Base-by-base conservation (phyloP, 2,797 vertebrate species). In the Antennarius maculatus region DNA sequence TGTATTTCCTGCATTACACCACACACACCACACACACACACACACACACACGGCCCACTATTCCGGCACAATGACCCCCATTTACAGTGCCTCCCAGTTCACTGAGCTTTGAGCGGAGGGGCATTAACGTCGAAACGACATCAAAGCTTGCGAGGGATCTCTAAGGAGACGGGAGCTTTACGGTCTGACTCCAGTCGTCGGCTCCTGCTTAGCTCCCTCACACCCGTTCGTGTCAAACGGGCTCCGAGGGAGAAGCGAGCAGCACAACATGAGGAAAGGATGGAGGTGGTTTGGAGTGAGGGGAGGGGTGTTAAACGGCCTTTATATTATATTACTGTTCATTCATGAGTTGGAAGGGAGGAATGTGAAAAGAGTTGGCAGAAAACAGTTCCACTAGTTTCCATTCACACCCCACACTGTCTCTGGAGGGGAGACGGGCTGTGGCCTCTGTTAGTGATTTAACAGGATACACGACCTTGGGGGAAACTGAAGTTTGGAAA, bases 381-480 rank as follows among this genome's bases (percentile, higher is more conserved):
- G 69, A 61, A 71, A 66, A 72, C 59, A 31, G 58, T 54, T 68
- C 37, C 34, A 55, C 70, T 28, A 53, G 57, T 76, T 77, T 71
- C 55, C 74, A 72, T 71, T 79, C 80, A 75, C 69, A 58, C 54
- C 59, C 34, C 45, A 14, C 63, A 17, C 43, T 50, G 61, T 23
- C 61, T 66, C 49, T 67, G 59, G 52, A 60, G 54, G 28, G 52
- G 47, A 77, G 41, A 70, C 69, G 58, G 74, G 54, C 69, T 60
- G 66, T 58, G 43, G 76, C 68, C 78, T 76, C 86, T 83, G 85
- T 78, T 80, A 80, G 70, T 66, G 73, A 77, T 87, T 89, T 88
- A 86, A 84, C 76, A 66, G 65, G 69, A 72, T 78, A 83, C 71
- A 49, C 48, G 76, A 84, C 86, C 86, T 77, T 51, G 61, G 65